Conservation (phyloP, 2,888 invertebrate genomes). For the Macrophya alboannulata region DNA sequence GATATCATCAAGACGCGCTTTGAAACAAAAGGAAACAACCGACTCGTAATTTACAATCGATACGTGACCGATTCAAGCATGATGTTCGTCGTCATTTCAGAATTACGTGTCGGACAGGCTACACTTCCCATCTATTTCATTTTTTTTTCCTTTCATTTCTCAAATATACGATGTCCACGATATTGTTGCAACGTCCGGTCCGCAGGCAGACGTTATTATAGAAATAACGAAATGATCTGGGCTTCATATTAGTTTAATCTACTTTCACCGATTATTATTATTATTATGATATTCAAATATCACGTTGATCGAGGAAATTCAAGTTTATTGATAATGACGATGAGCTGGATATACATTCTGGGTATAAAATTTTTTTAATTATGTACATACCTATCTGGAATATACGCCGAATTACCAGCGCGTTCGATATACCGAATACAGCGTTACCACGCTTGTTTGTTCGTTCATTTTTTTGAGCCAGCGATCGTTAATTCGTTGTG, state of each 20-base stretch:
- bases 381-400: neutral
- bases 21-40: conserved; percentile 42
- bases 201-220: neutral
- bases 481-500: neutral
- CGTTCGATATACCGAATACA: neutral
- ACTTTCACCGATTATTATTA: neutral
- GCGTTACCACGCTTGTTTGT: neutral
- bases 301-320: neutral
- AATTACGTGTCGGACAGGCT: conserved; percentile 18
- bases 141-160: neutral
- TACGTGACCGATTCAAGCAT: conserved; percentile 8
- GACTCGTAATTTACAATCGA: conserved; percentile 39
- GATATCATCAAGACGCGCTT: conserved; percentile 28
- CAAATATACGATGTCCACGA: neutral
- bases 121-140: neutral
- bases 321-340: neutral
- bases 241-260: neutral
- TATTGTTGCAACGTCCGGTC: neutral
- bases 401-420: neutral
- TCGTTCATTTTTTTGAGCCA: neutral
- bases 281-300: neutral
- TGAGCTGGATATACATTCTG: neutral
- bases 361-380: neutral
- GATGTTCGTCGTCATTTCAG: neutral
- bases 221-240: neutral